phyloP scores from a whole-genome alignment of 64 coral and sea anemone genomes.

The Pocillopora damicornis region DNA sequence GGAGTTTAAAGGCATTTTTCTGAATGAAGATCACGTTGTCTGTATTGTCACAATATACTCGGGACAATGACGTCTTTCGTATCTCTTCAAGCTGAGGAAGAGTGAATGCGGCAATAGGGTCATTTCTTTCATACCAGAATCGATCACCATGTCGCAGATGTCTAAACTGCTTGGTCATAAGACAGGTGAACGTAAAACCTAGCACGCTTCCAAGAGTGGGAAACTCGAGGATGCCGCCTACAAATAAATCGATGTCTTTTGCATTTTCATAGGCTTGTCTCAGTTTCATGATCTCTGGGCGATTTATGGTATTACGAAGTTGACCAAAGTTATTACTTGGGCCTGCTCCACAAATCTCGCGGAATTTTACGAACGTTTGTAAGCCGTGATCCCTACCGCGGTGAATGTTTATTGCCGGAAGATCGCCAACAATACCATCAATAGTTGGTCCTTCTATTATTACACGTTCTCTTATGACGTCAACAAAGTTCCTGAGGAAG shows the following conservation, averaged over 20 bases:
- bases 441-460: not conserved
- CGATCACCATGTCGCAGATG: constrained; percentile 33
- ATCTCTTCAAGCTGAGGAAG: not conserved
- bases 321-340: not conserved
- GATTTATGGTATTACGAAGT: not conserved
- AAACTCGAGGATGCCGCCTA: constrained; percentile 24
- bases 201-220: not conserved
- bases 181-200: constrained; percentile 28
- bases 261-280: not conserved
- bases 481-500: not conserved
- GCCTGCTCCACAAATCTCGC: not conserved
- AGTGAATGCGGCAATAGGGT: not conserved
- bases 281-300: not conserved
- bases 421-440: constrained; percentile 6
- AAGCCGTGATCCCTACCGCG: constrained; percentile 67
- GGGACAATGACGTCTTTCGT: not conserved
- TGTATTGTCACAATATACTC: constrained; percentile 1
- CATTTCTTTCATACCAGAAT: constrained; percentile 28
- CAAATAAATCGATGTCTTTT: constrained; percentile 56
- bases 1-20: not conserved
- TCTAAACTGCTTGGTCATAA: constrained; percentile 46
- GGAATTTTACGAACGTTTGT: constrained; percentile 45
- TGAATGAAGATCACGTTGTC: not conserved
- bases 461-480: not conserved
- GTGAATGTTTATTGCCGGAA: constrained; percentile 56